phyloP scores from a whole-genome alignment of 1,140 invertebrate species.

The Elysia chlorotica region DNA sequence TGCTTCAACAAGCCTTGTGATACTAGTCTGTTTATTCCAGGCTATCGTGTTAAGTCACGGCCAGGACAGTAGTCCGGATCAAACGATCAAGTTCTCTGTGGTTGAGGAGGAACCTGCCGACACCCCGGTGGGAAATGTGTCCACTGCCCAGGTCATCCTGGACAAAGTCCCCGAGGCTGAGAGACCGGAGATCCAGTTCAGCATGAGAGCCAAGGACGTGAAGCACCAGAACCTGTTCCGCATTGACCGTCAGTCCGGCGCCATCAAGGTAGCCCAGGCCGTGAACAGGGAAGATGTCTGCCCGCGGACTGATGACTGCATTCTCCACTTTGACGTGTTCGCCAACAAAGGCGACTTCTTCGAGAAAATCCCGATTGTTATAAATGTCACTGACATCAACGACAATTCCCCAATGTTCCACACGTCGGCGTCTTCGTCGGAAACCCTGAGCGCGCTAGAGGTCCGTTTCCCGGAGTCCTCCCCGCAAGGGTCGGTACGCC shows the following conservation, averaged over 20 bases:
- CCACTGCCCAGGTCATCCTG: conserved; percentile 4
- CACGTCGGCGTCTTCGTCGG: conserved; percentile 16
- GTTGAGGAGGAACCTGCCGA: conserved; percentile 18
- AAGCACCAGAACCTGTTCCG: conserved; percentile 63
- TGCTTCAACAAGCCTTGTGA: background rate
- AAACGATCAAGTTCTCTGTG: conserved; percentile 19
- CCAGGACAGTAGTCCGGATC: background rate
- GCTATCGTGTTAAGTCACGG: background rate
- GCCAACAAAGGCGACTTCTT: conserved; percentile 10
- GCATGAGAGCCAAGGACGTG: conserved; percentile 26
- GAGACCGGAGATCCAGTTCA: conserved; percentile 25
- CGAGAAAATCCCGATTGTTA: conserved; percentile 24
- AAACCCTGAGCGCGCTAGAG: no score
- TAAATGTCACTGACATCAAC: conserved; percentile 75
- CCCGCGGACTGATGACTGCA: conserved; percentile 31
- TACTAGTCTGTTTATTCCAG: background rate
- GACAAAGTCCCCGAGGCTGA: conserved; percentile 4
- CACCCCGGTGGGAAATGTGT: conserved; percentile 23
- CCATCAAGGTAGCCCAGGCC: conserved; percentile 18
- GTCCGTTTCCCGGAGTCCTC: conserved; percentile 59
- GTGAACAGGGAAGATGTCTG: conserved; percentile 35
- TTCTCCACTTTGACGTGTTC: conserved; percentile 21
- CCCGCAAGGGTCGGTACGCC: conserved; percentile 68
- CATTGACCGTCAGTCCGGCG: conserved; percentile 22
- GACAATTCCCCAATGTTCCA: conserved; percentile 88